Evolutionary conservation across 1,140 invertebrate species (phyloP).

Genomic region (Dendrolimus punctatus): DNA sequence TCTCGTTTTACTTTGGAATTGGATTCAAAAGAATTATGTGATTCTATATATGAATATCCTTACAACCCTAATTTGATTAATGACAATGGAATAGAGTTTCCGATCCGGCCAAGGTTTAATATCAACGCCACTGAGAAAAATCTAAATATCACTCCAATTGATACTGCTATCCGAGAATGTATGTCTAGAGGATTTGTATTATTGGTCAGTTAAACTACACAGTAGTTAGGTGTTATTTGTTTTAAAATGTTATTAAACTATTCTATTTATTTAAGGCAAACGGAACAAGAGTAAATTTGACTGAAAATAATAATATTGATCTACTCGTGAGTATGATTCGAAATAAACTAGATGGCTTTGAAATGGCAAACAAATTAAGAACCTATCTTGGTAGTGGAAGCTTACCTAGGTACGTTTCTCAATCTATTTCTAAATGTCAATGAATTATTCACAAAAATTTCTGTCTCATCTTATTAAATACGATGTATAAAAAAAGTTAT

Average conservation of each 20-base stretch:
- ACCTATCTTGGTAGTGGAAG: conserved; percentile 45
- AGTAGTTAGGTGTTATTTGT: background rate
- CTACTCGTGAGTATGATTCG: conserved; percentile 44
- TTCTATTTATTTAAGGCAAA: conserved; percentile 32
- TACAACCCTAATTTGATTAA: conserved; percentile 46
- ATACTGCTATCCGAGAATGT: conserved; percentile 51
- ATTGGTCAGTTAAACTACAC: conserved; percentile 28
- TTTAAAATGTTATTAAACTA: background rate
- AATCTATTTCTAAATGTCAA: no score
- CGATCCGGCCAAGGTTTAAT: conserved; percentile 31
- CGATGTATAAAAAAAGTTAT: no score
- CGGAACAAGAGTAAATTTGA: conserved; percentile 36
- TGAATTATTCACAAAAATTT: no score
- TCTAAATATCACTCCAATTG: conserved; percentile 41
- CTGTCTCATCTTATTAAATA: no score
- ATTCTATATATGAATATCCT: conserved; percentile 24
- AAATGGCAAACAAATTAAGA: conserved; percentile 42
- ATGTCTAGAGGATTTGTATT: conserved; percentile 47
- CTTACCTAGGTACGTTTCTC: no score
- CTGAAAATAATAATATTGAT: conserved; percentile 44
- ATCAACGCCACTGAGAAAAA: conserved; percentile 37
- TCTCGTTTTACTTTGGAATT: conserved; percentile 79
- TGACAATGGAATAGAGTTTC: conserved; percentile 55
- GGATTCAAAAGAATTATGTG: conserved; percentile 24
- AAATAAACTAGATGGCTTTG: conserved; percentile 42